Evolutionary conservation across 1,140 invertebrate species (phyloP), one percentile per base, ranked within the genome.

Genomic region (Teleopsis dalmanni): DNA sequence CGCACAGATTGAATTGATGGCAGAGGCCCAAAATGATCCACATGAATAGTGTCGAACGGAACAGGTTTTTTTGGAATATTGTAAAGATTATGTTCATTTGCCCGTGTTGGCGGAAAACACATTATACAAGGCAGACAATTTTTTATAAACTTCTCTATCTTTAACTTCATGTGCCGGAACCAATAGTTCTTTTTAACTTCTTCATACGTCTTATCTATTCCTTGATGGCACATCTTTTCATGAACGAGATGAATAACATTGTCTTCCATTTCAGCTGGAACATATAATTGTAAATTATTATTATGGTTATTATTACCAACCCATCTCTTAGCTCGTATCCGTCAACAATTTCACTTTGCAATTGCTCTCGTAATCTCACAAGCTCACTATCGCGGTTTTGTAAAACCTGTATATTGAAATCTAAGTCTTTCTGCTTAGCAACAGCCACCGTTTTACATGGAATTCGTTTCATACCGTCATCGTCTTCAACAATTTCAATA

Each of bases 21-120:
- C 35, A 45, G 16, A 19, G 59, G 60, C 2, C 60, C 62, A 26
- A 56, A 57, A 53, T 67, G 60, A 40, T 67, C 62, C 8, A 65
- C 48, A 47, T 63, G 58, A 6, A 60, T 16, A 50, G 37, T 66
- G 46, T 48, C 22, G 14, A 40, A 48, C 6, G 36, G 37, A n/a
- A 21, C 14, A n/a, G 47, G 47, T 21, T 48, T 27, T 16, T 48
- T 48, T 2, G 47, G 47, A 4, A 48, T 48, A 35, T 22, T 34
- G 23, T 47, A 47, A 33, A 67, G 37, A 19, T 44, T 46, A 10
- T 55, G 56, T 49, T 57, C 42, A 8, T 13, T 3, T 40, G 56
- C 65, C 1, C 57, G 50, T 11, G 11, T 43, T 0, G 19, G 10
- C 2, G 57, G 55, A 2, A 51, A 57, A 38, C 46, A 62, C 23